Conservation (phyloP, 2,113 vertebrate genomes). For the Podarcis raffonei region DNA sequence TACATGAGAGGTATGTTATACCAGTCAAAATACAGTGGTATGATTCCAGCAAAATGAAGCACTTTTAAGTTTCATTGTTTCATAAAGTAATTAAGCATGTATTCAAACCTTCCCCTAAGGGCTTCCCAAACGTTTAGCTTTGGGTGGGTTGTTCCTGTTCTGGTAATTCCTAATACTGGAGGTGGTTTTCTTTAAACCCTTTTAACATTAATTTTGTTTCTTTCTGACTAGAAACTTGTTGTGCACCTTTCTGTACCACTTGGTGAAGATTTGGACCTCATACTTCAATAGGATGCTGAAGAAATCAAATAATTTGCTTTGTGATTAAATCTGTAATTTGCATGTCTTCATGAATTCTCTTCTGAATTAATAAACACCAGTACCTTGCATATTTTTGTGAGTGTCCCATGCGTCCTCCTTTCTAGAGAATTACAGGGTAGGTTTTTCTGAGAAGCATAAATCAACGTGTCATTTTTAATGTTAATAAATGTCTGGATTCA, state of each 20-base stretch:
- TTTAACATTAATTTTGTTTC: background rate
- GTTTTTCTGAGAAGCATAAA: background rate
- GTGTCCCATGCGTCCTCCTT: background rate
- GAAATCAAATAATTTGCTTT: background rate
- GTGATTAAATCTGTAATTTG: background rate
- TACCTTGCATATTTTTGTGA: background rate
- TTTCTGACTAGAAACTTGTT: slow-evolving; percentile 55
- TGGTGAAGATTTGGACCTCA: slow-evolving; percentile 53
- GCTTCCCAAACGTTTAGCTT: background rate
- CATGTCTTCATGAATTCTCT: slow-evolving; percentile 10
- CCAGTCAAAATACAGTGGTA: background rate
- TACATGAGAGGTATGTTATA: background rate
- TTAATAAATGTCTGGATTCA: slow-evolving; percentile 1
- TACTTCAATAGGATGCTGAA: slow-evolving; percentile 27
- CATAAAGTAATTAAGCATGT: background rate
- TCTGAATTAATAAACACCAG: background rate
- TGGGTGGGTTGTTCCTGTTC: background rate
- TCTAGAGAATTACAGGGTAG: background rate
- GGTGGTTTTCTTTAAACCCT: background rate
- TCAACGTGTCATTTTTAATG: background rate
- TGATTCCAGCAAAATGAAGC: background rate
- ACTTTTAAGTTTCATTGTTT: background rate
- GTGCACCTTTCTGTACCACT: slow-evolving; percentile 56
- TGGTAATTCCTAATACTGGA: background rate
- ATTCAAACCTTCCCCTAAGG: background rate